Percentiles rank a stretch among this genome's conserved stretches.
phyloP scores from a whole-genome alignment of 2,888 invertebrate genomes.

The Acronicta psi region DNA sequence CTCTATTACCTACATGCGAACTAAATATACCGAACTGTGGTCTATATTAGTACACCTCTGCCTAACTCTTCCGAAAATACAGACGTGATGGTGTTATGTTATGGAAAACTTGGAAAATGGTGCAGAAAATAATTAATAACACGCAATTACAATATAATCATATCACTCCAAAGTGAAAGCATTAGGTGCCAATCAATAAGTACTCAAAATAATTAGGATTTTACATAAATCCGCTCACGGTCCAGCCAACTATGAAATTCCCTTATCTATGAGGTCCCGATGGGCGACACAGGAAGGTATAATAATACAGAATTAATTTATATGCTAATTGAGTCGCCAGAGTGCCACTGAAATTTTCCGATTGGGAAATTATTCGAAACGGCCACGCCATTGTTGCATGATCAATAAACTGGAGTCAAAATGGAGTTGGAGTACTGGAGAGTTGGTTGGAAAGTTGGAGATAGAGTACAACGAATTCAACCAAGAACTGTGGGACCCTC shows the following conservation, averaged over 20 bases:
- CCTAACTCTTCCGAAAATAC: too few species aligned
- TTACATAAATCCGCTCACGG: slow-evolving; percentile 19
- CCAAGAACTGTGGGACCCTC: too few species aligned
- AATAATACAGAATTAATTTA: slow-evolving; percentile 62
- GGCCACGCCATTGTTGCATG: slow-evolving; percentile 16
- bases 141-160: background rate
- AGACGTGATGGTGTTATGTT: too few species aligned
- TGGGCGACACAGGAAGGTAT: slow-evolving; percentile 42
- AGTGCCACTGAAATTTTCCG: slow-evolving; percentile 50
- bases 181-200: slow-evolving; percentile 13
- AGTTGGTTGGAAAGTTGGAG: too few species aligned
- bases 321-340: slow-evolving; percentile 60
- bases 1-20: background rate
- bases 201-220: slow-evolving; percentile 30
- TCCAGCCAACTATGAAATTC: slow-evolving; percentile 44
- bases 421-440: too few species aligned
- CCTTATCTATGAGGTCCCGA: slow-evolving; percentile 42
- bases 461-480: too few species aligned
- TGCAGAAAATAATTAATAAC: too few species aligned
- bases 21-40: too few species aligned
- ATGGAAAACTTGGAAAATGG: too few species aligned
- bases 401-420: slow-evolving; percentile 26
- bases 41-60: too few species aligned
- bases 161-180: background rate
- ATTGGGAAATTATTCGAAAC: slow-evolving; percentile 51